These are phyloP conservation scores for Drosophila aff. DNA, from an alignment of 1,140 invertebrate species.

Conservation along the genomic window DNA sequence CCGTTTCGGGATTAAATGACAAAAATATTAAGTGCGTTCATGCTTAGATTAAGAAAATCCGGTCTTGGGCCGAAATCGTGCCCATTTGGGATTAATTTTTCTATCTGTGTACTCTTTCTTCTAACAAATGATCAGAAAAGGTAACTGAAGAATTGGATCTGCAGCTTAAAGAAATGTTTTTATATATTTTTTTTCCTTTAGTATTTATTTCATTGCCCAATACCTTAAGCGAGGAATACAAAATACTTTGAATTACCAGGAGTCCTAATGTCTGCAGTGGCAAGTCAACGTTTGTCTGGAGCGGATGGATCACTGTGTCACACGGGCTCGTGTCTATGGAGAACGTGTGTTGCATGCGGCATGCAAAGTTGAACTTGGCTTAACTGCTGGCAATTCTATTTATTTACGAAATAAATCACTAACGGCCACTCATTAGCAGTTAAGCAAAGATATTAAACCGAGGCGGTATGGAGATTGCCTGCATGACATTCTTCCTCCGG, in stretches of 20 bases:
- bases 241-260: not conserved
- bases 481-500: conserved; percentile 69
- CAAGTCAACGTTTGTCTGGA: conserved; percentile 14
- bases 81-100: too few species aligned
- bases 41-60: too few species aligned
- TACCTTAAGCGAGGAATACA: not conserved
- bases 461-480: conserved; percentile 64
- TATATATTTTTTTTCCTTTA: not conserved
- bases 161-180: not conserved
- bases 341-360: conserved; percentile 63
- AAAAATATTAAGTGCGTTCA: too few species aligned
- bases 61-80: too few species aligned
- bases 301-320: conserved; percentile 44
- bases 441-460: conserved; percentile 76
- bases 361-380: conserved; percentile 65
- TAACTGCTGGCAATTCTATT: conserved; percentile 80
- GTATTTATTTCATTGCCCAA: too few species aligned
- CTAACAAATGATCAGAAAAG: too few species aligned
- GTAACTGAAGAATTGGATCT: too few species aligned
- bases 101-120: too few species aligned
- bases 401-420: conserved; percentile 83
- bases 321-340: conserved; percentile 34
- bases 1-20: too few species aligned
- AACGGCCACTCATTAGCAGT: conserved; percentile 83
- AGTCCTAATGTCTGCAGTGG: not conserved